These are phyloP conservation scores for Turritopsis dohrnii DNA, from an alignment of 30 jellyfish, hydroid and myxozoan species.

Conservation along the genomic window DNA sequence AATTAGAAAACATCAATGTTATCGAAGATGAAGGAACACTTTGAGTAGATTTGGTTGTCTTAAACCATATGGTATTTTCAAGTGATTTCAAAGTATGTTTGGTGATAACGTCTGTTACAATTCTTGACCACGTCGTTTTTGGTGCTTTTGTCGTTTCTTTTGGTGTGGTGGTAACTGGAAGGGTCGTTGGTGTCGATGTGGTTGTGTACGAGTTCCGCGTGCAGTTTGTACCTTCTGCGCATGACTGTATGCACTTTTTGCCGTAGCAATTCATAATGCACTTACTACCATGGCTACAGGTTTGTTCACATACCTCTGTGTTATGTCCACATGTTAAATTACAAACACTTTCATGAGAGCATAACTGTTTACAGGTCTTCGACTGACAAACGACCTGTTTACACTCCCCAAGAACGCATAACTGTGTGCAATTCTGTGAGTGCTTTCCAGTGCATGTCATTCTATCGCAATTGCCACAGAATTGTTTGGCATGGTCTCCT, in stretches of 20 bases:
- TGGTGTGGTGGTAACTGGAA: conserved; percentile 20
- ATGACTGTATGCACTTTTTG: not conserved
- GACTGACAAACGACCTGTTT: conserved; percentile 55
- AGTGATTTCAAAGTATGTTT: not conserved
- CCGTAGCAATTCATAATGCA: conserved; percentile 54
- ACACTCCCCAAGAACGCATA: conserved; percentile 60
- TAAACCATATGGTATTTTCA: not conserved
- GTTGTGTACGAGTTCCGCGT: conserved; percentile 33
- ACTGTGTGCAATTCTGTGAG: conserved; percentile 77
- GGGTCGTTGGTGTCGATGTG: conserved; percentile 27
- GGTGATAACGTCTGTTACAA: not conserved
- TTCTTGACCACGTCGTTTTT: conserved; percentile 4
- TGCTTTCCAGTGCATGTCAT: conserved; percentile 62
- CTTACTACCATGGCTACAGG: conserved; percentile 65
- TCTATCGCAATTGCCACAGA: conserved; percentile 63
- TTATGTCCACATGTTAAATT: conserved; percentile 56
- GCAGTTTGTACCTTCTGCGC: conserved; percentile 51
- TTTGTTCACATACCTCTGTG: conserved; percentile 54
- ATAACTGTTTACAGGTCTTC: conserved; percentile 71
- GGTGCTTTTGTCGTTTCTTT: conserved; percentile 20
- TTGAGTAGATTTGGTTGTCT: not conserved
- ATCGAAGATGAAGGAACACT: not conserved
- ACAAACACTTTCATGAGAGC: conserved; percentile 73
- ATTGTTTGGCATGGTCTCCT: conserved; percentile 66
- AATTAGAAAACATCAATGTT: too few species aligned